Base-by-base conservation (phyloP, 2,888 invertebrate genomes). In the Carterocephalus palaemon region DNA sequence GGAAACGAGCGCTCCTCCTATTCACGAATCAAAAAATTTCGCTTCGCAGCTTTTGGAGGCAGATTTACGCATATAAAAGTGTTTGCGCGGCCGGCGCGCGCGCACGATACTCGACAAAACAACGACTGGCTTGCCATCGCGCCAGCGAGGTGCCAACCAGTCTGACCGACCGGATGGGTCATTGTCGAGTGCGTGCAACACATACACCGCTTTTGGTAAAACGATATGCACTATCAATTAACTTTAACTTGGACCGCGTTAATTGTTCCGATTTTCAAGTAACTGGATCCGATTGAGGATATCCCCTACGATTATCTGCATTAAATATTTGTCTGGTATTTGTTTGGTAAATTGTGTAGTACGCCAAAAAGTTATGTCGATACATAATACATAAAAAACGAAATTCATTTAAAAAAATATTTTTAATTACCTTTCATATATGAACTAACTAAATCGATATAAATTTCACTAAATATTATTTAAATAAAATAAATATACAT, bases 141-240 rank as follows among this genome's bases (percentile, higher is more conserved):
- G n/a, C n/a, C n/a, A n/a, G 31, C 22, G 26, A 29, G 52, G 54
- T 49, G 57, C 78, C 81, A 64, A 60, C 56, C 48, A 65, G 83
- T 82, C 82, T 83, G 75, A 67, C 49, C 64, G 60, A 67, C 49
- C 64, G 60, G 69, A 59, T 65, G 67, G 77, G 76, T 77, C 79
- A 77, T 65, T 47, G 47, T 54, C 70, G 65, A 63, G 54, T 49
- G 51, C 49, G 49, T 46, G 51, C 47, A 47, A 37, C 37, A 45
- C 24, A 45, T n/a, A 37, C 31, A 37, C 37, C 39, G 38, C 47
- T 50, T 46, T 48, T 47, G 47, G 43, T 36, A 51, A 53, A 51
- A 43, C 31, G 28, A 47, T 49, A 43, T 46, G 45, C 31, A 33
- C 29, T 45, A 31, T 31, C 46, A 46, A n/a, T n/a, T n/a, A n/a